These are phyloP conservation scores for Vulpes vulpes DNA, from an alignment of 2,113 vertebrate species.

Conservation along the genomic window DNA sequence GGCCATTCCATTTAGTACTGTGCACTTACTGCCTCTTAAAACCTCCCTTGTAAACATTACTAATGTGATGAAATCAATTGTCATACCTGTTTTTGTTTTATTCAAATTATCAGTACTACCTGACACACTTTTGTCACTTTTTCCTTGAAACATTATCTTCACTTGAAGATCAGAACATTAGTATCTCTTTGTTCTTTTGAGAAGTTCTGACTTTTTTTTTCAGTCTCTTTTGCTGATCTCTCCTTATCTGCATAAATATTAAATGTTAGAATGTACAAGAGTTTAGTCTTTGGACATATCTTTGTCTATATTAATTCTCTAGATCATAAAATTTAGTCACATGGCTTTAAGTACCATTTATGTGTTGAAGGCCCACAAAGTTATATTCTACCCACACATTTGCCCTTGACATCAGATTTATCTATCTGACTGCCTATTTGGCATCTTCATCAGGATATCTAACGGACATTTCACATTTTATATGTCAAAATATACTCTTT, in stretches of 20 bases:
- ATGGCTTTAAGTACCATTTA: background rate
- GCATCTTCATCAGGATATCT: background rate
- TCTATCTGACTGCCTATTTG: background rate
- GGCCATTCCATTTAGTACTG: background rate
- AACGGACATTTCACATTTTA: background rate
- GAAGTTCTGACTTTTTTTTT: background rate
- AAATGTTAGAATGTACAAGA: background rate
- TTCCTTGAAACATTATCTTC: background rate
- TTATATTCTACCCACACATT: background rate
- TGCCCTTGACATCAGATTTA: background rate
- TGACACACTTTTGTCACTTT: background rate
- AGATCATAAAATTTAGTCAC: background rate
- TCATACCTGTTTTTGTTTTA: background rate
- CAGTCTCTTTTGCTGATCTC: background rate
- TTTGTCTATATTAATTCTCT: background rate
- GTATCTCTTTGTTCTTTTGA: background rate
- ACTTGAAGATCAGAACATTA: background rate
- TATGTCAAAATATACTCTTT: background rate
- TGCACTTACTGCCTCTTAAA: background rate
- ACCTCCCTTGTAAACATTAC: background rate
- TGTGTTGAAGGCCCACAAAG: background rate
- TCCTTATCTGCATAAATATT: background rate
- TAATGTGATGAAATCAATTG: background rate
- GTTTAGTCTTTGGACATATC: background rate
- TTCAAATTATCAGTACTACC: background rate